These are phyloP conservation scores for Benitochromis conjunctus DNA, from an alignment of 2,113 vertebrate genomes.

Conservation along the genomic window DNA sequence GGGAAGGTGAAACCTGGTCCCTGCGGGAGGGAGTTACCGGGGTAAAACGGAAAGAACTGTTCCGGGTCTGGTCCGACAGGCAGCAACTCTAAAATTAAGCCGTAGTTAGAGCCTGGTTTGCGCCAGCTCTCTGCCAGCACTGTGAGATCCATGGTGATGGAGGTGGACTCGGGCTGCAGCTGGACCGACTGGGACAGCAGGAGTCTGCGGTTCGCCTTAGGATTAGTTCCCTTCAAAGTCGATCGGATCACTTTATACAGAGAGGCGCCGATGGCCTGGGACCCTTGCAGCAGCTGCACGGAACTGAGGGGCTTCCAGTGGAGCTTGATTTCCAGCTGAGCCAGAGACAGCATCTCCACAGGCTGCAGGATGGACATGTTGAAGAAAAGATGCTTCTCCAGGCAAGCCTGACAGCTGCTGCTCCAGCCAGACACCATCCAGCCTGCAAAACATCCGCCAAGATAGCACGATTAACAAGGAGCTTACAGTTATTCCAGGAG, in stretches of 20 bases:
- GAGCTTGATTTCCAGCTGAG: constrained; percentile 82
- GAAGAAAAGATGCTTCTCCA: constrained; percentile 82
- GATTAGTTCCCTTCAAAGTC: constrained; percentile 51
- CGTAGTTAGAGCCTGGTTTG: constrained; percentile 49
- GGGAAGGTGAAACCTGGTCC: constrained; percentile 14
- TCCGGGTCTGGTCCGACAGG: neutral
- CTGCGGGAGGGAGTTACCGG: neutral
- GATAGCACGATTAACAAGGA: neutral
- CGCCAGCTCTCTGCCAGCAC: constrained; percentile 62
- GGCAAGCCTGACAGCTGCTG: constrained; percentile 54
- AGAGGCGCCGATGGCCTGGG: constrained; percentile 66
- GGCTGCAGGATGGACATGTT: constrained; percentile 84
- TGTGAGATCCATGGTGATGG: constrained; percentile 79
- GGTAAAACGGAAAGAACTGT: constrained; percentile 17
- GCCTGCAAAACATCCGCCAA: constrained; percentile 33
- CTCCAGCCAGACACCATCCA: constrained; percentile 39
- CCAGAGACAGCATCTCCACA: constrained; percentile 78
- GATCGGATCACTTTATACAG: constrained; percentile 61
- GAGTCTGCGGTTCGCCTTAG: constrained; percentile 33
- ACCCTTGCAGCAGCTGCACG: neutral
- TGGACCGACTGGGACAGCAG: constrained; percentile 74
- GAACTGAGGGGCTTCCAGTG: constrained; percentile 52
- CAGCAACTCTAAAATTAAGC: constrained; percentile 75
- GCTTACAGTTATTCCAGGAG: neutral
- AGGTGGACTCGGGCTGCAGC: constrained; percentile 51